Evolutionary conservation across 2,888 invertebrate species (phyloP).

Genomic region (Lithodes maja): DNA sequence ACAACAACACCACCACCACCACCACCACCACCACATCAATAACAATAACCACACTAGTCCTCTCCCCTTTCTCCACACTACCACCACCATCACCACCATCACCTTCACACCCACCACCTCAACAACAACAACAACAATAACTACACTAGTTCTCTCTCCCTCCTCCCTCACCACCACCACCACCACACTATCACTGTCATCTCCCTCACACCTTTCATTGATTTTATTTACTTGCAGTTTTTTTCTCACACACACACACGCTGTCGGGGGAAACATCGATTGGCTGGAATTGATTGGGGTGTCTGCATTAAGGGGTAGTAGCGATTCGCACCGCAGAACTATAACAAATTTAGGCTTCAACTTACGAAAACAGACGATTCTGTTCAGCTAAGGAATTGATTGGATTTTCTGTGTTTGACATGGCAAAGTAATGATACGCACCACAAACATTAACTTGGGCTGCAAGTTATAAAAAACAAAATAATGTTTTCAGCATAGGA

Average conservation of each 20-base stretch:
- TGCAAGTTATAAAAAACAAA: no score
- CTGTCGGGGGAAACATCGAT: not conserved
- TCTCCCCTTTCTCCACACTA: not conserved
- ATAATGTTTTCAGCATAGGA: no score
- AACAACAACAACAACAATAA: not conserved
- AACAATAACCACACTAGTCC: not conserved
- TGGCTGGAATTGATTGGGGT: not conserved
- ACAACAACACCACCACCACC: not conserved
- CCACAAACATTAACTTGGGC: no score
- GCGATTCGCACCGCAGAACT: no score
- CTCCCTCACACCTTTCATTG: not conserved
- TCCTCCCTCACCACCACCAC: slow-evolving; percentile 9
- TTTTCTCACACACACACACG: not conserved
- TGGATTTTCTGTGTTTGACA: no score
- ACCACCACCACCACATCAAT: not conserved
- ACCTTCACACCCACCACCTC: not conserved
- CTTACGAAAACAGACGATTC: no score
- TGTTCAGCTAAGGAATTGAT: no score
- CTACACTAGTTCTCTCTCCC: not conserved
- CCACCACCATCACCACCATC: not conserved
- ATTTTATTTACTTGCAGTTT: not conserved
- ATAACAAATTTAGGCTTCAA: no score
- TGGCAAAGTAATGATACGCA: no score
- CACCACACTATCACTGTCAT: not conserved
- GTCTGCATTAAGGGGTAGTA: not conserved